Evolutionary conservation across 2,113 vertebrate genomes (phyloP), one percentile per base, ranked within the genome.

Genomic region (Seriola rivoliana): DNA sequence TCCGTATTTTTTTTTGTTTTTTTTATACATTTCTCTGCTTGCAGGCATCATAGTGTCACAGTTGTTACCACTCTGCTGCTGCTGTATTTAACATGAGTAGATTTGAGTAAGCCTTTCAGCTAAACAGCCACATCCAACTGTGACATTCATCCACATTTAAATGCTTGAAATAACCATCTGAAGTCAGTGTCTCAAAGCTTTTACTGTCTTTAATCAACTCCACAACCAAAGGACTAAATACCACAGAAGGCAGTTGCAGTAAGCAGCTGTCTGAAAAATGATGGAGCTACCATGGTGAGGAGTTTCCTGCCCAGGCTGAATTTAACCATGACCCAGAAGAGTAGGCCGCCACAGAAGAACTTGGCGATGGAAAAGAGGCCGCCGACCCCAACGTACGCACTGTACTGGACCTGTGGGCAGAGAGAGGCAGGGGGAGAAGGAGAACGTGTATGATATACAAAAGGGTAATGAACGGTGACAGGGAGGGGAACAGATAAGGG

Each of bases 271-370:
- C 2, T 46, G 25, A 60, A 44, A 6, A 66, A 7, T 5, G 46
- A 2, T 32, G n/a, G 57, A 48, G 29, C 21, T 95, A 97, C 97
- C 93, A 91, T 96, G 80, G 93, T 81, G 38, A 98, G 94, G 83
- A 97, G 95, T 62, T 96, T 96, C 88, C 96, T 96, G 89, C 97
- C 97, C 75, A 96, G 94, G 85, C 94, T 92, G 77, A 96, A 96
- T 88, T 93, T 97, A 71, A 95, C 95, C 86, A 97, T 92, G 78
- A 97, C 86, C 93, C 96, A 90, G 94, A 97, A 97, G 59, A 97
- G 70, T 42, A 98, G 80, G 42, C 96, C 96, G 2, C 95, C 94
- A 84, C 96, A 95, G 92, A 97, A 93, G 82, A 97, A 82, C 86
- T 96, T 96, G 57, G 96, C 80, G 17, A 96, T 89, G 63, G 96